phyloP scores from a whole-genome alignment of 2,797 vertebrate genomes.

The Phoeniculus purpureus region DNA sequence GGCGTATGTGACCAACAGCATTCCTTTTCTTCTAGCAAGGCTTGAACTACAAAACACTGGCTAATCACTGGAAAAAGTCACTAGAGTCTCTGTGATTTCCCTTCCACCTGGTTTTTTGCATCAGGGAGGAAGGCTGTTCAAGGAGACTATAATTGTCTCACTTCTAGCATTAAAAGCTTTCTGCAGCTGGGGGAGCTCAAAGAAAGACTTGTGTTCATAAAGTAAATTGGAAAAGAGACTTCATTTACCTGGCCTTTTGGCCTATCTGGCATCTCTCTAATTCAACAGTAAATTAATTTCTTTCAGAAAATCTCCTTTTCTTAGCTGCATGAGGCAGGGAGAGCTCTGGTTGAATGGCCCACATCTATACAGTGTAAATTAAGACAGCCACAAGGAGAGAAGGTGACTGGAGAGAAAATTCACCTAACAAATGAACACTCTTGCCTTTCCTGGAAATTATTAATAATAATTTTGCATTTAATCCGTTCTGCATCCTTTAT shows the following conservation, averaged over 20 bases:
- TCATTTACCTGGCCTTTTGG: neutral
- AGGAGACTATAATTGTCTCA: neutral
- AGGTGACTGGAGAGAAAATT: neutral
- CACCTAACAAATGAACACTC: neutral
- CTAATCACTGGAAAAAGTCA: neutral
- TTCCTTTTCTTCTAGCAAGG: neutral
- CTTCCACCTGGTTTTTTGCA: neutral
- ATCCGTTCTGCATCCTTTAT: neutral
- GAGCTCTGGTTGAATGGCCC: neutral
- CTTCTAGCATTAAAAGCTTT: neutral
- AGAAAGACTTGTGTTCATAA: neutral
- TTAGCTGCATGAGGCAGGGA: neutral
- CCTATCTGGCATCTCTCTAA: neutral
- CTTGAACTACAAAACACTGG: neutral
- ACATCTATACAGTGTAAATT: neutral
- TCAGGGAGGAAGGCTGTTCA: neutral
- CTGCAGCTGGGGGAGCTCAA: neutral
- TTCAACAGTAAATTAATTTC: neutral
- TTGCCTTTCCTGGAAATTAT: neutral
- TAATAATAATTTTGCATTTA: neutral
- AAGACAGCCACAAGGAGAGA: neutral
- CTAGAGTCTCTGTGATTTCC: neutral
- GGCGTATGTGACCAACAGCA: neutral
- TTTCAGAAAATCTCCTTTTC: neutral
- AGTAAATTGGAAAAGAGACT: neutral